phyloP scores from a whole-genome alignment of 2,888 invertebrate species.

The Aphidius colemani region DNA sequence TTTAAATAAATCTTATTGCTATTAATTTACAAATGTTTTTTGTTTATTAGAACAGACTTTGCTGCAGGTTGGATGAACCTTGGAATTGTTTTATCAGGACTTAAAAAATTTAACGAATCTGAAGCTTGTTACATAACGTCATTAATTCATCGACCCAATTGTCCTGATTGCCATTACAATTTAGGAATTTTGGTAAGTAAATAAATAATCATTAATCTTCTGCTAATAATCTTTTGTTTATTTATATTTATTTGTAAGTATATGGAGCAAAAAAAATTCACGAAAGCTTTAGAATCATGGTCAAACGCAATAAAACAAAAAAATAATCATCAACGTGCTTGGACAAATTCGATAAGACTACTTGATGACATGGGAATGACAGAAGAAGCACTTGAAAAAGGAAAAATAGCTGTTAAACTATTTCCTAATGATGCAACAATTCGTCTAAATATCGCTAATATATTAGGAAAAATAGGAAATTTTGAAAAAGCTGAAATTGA shows the following conservation, averaged over 20 bases:
- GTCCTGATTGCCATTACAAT: constrained; percentile 94
- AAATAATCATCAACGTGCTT: constrained; percentile 81
- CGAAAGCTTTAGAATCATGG: constrained; percentile 82
- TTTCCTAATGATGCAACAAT: constrained; percentile 78
- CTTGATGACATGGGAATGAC: constrained; percentile 75
- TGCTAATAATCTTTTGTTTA: neutral
- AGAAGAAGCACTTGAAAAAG: constrained; percentile 73
- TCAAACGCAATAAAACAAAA: constrained; percentile 77
- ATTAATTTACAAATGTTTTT: constrained; percentile 5
- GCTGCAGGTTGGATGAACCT: constrained; percentile 99
- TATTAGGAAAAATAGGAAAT: constrained; percentile 79
- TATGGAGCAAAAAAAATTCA: constrained; percentile 74
- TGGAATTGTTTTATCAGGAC: constrained; percentile 84
- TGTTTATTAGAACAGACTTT: constrained; percentile 74
- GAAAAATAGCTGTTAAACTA: constrained; percentile 71
- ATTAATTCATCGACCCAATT: constrained; percentile 74
- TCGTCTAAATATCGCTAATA: constrained; percentile 86
- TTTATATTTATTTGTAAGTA: constrained; percentile 64
- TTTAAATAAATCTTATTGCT: neutral
- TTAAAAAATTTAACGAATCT: constrained; percentile 73
- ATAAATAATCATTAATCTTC: neutral
- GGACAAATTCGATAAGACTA: constrained; percentile 90
- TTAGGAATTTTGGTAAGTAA: constrained; percentile 86
- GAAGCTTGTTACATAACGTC: constrained; percentile 81
- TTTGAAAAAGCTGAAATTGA: constrained; percentile 81